Evolutionary conservation across 2,888 invertebrate genomes (phyloP).

Genomic region (Sphaerophoria taeniata): DNA sequence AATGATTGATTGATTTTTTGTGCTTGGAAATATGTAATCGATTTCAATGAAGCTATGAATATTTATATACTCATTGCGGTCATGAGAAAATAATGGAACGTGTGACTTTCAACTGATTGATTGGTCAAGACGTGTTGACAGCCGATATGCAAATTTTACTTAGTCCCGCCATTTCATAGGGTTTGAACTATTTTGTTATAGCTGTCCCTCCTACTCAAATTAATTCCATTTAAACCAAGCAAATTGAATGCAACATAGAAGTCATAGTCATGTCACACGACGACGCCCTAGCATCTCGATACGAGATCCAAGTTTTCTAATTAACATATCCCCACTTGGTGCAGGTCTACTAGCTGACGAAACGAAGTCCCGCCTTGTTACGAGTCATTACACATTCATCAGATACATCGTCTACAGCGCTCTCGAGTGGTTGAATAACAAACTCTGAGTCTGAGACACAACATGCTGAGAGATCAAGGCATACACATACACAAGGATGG

Average conservation of each 20-base stretch:
- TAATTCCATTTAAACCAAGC: slow-evolving; percentile 30
- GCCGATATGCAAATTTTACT: slow-evolving; percentile 36
- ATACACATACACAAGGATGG: no score
- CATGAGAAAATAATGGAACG: neutral
- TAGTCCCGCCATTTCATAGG: slow-evolving; percentile 1
- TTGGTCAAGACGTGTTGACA: slow-evolving; percentile 15
- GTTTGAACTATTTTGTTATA: neutral
- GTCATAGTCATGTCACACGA: neutral
- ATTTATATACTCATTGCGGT: neutral
- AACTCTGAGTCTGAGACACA: slow-evolving; percentile 22
- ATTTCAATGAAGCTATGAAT: no score
- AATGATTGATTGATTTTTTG: slow-evolving; percentile 60
- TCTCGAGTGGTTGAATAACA: slow-evolving; percentile 23
- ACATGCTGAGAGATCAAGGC: slow-evolving; percentile 11
- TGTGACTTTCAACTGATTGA: slow-evolving; percentile 15
- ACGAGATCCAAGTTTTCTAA: slow-evolving; percentile 18
- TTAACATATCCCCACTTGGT: slow-evolving; percentile 68
- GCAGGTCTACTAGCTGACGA: neutral
- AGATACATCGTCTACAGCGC: slow-evolving; percentile 37
- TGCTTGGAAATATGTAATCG: slow-evolving; percentile 23
- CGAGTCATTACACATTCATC: slow-evolving; percentile 71
- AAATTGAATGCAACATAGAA: neutral
- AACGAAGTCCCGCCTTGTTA: slow-evolving; percentile 64
- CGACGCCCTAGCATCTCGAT: slow-evolving; percentile 40
- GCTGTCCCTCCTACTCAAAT: slow-evolving; percentile 53